phyloP scores from a whole-genome alignment of 2,113 vertebrate genomes.

The Sporophila hypoxantha region DNA sequence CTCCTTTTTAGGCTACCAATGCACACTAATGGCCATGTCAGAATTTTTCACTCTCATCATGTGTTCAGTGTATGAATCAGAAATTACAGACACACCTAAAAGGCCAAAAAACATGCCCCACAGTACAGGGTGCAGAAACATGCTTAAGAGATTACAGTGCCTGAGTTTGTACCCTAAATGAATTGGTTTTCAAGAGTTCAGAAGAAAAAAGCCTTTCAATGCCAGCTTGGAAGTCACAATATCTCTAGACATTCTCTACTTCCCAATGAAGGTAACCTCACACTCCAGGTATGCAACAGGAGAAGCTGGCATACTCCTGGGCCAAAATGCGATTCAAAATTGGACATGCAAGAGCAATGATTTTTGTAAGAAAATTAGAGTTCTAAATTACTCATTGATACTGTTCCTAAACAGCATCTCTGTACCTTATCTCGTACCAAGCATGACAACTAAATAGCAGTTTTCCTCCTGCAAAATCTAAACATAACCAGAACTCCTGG shows the following conservation, averaged over 20 bases:
- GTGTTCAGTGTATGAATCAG: not conserved
- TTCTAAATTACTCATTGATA: not conserved
- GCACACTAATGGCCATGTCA: not conserved
- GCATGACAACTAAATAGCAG: not conserved
- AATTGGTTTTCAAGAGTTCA: not conserved
- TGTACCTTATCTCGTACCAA: not conserved
- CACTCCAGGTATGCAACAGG: not conserved
- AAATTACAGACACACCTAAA: not conserved
- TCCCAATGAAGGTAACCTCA: fast-evolving
- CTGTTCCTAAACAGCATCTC: not conserved
- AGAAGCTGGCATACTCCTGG: not conserved
- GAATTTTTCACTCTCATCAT: not conserved
- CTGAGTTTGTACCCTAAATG: not conserved
- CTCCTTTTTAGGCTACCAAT: not conserved
- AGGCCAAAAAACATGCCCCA: fast-evolving
- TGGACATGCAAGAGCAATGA: not conserved
- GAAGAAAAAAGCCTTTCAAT: not conserved
- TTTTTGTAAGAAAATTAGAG: not conserved
- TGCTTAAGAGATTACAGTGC: not conserved
- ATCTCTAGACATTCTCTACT: not conserved
- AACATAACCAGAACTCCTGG: not conserved
- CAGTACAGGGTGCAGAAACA: fast-evolving
- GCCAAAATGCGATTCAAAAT: not conserved
- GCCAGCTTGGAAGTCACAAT: not conserved
- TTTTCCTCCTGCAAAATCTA: not conserved